These are phyloP conservation scores for Grallaria varia DNA, from an alignment of 2,113 vertebrate species.

Conservation along the genomic window DNA sequence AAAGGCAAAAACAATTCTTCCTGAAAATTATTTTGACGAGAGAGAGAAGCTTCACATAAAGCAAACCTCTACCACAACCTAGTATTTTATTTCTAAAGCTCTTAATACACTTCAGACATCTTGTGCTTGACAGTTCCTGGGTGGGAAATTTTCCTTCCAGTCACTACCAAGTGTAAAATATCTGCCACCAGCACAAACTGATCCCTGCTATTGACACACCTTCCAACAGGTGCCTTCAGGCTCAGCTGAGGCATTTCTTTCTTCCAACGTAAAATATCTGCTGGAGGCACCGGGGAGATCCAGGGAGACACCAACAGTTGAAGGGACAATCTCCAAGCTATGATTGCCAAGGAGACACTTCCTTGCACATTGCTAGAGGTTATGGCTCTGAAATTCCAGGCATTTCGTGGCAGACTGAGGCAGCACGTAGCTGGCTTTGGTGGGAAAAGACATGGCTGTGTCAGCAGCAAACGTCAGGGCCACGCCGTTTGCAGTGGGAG, in stretches of 20 bases:
- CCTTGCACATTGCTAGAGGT: not conserved
- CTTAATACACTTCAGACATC: not conserved
- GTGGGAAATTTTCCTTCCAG: slow-evolving; percentile 16
- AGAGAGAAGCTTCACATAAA: slow-evolving; percentile 22
- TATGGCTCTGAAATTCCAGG: not conserved
- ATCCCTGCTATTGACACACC: not conserved
- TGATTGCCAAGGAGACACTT: not conserved
- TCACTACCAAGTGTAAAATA: not conserved
- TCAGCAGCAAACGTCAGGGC: not conserved
- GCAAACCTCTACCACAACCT: slow-evolving; percentile 1
- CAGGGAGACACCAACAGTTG: not conserved
- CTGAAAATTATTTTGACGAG: slow-evolving; percentile 36
- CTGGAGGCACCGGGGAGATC: not conserved
- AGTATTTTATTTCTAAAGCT: slow-evolving; percentile 44
- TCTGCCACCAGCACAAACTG: not conserved
- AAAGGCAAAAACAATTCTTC: slow-evolving; percentile 36
- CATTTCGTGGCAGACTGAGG: not conserved
- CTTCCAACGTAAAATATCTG: not conserved
- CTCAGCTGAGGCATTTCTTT: not conserved
- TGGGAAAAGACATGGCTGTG: not conserved
- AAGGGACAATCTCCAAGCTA: not conserved
- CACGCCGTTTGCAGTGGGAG: not conserved
- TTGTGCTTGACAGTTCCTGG: slow-evolving; percentile 33
- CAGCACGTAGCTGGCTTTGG: not conserved
- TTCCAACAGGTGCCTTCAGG: not conserved